Percentiles rank a stretch among this genome's conserved stretches.
Evolutionary conservation across 2,888 invertebrate species (phyloP).

Genomic region (Sesia bembeciformis): DNA sequence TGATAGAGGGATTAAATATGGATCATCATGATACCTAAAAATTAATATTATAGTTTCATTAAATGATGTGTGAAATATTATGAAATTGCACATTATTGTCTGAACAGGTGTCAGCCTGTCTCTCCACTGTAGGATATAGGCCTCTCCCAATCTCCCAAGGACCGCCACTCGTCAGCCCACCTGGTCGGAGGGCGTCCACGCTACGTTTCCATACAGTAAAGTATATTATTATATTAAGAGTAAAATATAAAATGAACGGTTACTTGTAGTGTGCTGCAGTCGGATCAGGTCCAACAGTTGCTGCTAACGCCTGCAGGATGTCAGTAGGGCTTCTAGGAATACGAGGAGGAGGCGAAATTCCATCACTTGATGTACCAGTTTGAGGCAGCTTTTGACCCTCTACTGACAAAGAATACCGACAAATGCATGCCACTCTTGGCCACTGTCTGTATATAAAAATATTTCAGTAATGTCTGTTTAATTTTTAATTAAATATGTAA

Average conservation of each 20-base stretch:
- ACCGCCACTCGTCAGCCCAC: too few species aligned
- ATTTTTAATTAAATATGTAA: too few species aligned
- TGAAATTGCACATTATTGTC: not conserved
- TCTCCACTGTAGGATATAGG: too few species aligned
- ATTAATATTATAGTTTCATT: too few species aligned
- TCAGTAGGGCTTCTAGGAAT: conserved; percentile 88
- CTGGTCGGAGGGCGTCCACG: too few species aligned
- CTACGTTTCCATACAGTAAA: too few species aligned
- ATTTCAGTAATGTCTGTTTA: too few species aligned
- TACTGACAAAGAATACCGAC: conserved; percentile 41
- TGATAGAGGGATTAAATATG: conserved; percentile 85
- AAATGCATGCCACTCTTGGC: conserved; percentile 42
- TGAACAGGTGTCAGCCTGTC: not conserved
- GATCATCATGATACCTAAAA: conserved; percentile 88
- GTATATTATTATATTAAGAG: too few species aligned
- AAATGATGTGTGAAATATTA: not conserved
- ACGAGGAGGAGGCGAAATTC: conserved; percentile 76
- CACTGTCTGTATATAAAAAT: conserved; percentile 37
- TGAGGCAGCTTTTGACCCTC: conserved; percentile 57
- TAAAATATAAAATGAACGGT: conserved; percentile 2
- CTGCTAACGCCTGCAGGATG: conserved; percentile 84
- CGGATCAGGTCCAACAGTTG: conserved; percentile 84
- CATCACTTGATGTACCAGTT: conserved; percentile 40
- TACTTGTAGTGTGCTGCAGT: conserved; percentile 90
- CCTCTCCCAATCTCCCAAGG: too few species aligned